Evolutionary conservation across 2,797 vertebrate species (phyloP), one percentile per base, ranked within the genome.

Genomic region (Neosalanx taihuensis): DNA sequence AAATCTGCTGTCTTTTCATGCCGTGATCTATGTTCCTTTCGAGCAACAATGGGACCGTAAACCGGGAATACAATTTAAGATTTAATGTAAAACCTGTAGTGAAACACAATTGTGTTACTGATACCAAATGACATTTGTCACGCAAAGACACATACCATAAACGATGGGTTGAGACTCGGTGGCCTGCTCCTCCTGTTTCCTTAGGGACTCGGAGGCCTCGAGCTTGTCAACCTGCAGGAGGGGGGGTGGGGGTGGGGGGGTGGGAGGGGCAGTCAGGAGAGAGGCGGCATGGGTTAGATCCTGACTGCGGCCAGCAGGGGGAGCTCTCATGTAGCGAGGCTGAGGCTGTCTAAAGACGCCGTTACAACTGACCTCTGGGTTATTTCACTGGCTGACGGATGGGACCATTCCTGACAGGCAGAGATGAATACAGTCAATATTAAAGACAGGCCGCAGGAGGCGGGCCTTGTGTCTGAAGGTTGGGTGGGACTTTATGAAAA

Each of bases 141-240:
- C 18, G 18, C 6, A n/a, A 63, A 20, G 33, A 26, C 3, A 4
- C 35, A 84, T 96, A 99, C 98, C 97, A 91, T 99, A 99, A 93
- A 99, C 97, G 49, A 99, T 99, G 74, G 98, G 97, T 85, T 99
- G 97, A 29, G 97, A 97, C 90, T 99, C 98, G 1, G 98, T 99
- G 67, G 95, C 96, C 88, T 99, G 98, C 79, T 99, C 97, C 88
- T 99, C 98, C 88, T 99, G 97, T 95, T 99, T 98, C 93, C 98
- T 96, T 90, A 99, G 92, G n/a, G 97, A 99, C 84, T 99, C 98
- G 0, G 97, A 99, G 76, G 97, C 96, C 82, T 99, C 97, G 76
- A 99, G 93, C 87, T 99, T 98, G 90, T 99, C 98, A 79, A 99
- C 96, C 98, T 99, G 88, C 75, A 53, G 41, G 33, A 79, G 72